Percentiles rank a stretch among this genome's conserved stretches.
These are phyloP conservation scores for Caenorhabditis virilis DNA, from an alignment of 2,888 invertebrate species.

Conservation along the genomic window DNA sequence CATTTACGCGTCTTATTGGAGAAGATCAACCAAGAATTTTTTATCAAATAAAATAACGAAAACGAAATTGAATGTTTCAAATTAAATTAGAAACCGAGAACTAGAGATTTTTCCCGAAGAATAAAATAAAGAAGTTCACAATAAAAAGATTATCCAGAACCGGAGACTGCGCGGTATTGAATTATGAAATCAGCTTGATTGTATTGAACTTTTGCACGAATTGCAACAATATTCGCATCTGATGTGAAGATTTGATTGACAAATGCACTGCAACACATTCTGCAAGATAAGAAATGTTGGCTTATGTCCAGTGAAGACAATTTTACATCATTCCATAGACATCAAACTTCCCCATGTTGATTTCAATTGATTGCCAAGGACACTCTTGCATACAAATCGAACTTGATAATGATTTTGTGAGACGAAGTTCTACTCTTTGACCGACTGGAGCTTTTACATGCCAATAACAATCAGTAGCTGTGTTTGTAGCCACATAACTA, in stretches of 20 bases:
- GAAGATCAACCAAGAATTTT: no score
- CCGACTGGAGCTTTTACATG: slow-evolving; percentile 26
- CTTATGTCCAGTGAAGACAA: no score
- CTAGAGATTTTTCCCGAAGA: background rate
- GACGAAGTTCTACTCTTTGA: slow-evolving; percentile 13
- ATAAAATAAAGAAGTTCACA: background rate
- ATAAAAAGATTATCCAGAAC: no score
- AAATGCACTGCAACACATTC: slow-evolving; percentile 32
- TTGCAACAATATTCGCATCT: slow-evolving; percentile 13
- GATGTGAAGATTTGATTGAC: slow-evolving; percentile 27
- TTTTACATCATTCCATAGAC: slow-evolving; percentile 30
- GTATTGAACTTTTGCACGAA: slow-evolving; percentile 27
- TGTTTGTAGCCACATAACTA: slow-evolving; percentile 22
- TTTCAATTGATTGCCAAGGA: slow-evolving; percentile 35
- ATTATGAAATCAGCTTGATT: slow-evolving; percentile 27
- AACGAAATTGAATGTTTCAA: background rate
- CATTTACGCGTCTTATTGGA: no score
- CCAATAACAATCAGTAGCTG: slow-evolving; percentile 34
- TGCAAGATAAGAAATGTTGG: slow-evolving; percentile 6
- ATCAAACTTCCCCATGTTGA: slow-evolving; percentile 35
- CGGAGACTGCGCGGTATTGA: slow-evolving; percentile 22
- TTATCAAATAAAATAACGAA: background rate
- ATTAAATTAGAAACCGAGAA: background rate
- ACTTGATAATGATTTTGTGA: slow-evolving; percentile 10
- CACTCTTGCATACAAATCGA: slow-evolving; percentile 36